These are phyloP conservation scores for Drosophila dives DNA, from an alignment of 2,888 invertebrate genomes.

Conservation along the genomic window DNA sequence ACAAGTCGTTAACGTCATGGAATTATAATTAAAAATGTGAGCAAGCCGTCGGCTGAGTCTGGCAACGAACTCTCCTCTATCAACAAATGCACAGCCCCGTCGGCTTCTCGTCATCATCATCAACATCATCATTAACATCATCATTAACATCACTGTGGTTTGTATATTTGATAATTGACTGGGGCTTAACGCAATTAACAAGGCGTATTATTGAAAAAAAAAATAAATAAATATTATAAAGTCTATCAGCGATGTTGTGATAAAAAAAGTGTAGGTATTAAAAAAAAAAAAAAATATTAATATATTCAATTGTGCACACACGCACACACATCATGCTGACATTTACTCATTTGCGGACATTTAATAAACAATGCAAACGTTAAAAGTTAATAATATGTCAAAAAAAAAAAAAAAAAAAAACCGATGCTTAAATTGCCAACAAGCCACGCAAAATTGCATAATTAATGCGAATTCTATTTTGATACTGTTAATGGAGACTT, in stretches of 20 bases:
- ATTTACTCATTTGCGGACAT: slow-evolving; percentile 46
- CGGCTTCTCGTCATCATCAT: not conserved
- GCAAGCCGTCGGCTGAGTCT: slow-evolving; percentile 38
- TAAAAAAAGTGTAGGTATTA: slow-evolving; percentile 14
- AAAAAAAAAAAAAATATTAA: slow-evolving; percentile 3
- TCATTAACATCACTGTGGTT: slow-evolving; percentile 21
- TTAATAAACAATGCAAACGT: slow-evolving; percentile 57
- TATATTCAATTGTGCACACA: slow-evolving; percentile 24
- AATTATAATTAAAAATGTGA: slow-evolving; percentile 67
- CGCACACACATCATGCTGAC: slow-evolving; percentile 24
- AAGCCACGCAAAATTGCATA: slow-evolving; percentile 27
- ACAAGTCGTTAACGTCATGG: slow-evolving; percentile 61
- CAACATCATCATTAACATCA: slow-evolving; percentile 6
- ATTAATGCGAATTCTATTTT: slow-evolving; percentile 45
- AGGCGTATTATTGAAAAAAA: slow-evolving; percentile 54
- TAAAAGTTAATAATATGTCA: slow-evolving; percentile 57
- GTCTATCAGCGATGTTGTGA: slow-evolving; percentile 32
- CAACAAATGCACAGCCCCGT: not conserved
- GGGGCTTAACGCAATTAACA: slow-evolving; percentile 71
- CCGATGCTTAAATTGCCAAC: slow-evolving; percentile 13
- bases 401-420: slow-evolving; percentile 26
- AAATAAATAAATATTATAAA: slow-evolving; percentile 4
- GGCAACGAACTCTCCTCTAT: slow-evolving; percentile 50
- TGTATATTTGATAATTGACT: slow-evolving; percentile 70
- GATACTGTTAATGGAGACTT: slow-evolving; percentile 37